Evolutionary conservation across 2,113 vertebrate species (phyloP).

Genomic region (Sialia sialis): DNA sequence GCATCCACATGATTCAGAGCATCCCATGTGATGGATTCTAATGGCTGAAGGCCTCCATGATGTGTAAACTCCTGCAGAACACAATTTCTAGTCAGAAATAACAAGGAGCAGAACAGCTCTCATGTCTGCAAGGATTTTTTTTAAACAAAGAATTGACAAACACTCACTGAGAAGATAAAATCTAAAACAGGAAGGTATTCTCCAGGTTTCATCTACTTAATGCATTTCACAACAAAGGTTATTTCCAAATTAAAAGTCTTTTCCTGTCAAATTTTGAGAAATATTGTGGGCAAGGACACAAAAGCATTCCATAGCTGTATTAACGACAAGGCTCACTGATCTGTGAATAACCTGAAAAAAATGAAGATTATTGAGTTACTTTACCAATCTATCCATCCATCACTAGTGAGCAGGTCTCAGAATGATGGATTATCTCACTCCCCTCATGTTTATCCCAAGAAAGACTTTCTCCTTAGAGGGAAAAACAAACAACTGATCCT

Average conservation of each 20-base stretch:
- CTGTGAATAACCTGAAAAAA: conserved; percentile 84
- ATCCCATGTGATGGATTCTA: background rate
- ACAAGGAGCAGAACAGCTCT: background rate
- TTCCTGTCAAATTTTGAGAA: conserved; percentile 76
- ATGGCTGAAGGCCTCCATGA: background rate
- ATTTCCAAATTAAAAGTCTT: conserved; percentile 76
- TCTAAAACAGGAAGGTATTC: background rate
- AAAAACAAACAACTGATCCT: conserved; percentile 65
- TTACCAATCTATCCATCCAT: conserved; percentile 84
- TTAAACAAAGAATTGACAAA: background rate
- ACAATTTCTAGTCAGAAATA: background rate
- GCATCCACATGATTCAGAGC: background rate
- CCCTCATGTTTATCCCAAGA: conserved; percentile 64
- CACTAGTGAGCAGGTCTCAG: conserved; percentile 76
- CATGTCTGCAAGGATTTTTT: background rate
- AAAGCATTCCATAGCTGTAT: conserved; percentile 83
- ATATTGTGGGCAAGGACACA: conserved; percentile 77
- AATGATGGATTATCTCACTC: conserved; percentile 79
- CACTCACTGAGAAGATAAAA: background rate
- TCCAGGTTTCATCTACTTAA: background rate
- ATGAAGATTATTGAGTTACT: conserved; percentile 85
- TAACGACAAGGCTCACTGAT: conserved; percentile 81
- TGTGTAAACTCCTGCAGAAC: background rate
- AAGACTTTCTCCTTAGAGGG: conserved; percentile 51
- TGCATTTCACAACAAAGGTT: conserved; percentile 61